Base-by-base conservation (phyloP, 37 sponge, comb jelly and placozoan genomes). In the Aplysina aerophoba region DNA sequence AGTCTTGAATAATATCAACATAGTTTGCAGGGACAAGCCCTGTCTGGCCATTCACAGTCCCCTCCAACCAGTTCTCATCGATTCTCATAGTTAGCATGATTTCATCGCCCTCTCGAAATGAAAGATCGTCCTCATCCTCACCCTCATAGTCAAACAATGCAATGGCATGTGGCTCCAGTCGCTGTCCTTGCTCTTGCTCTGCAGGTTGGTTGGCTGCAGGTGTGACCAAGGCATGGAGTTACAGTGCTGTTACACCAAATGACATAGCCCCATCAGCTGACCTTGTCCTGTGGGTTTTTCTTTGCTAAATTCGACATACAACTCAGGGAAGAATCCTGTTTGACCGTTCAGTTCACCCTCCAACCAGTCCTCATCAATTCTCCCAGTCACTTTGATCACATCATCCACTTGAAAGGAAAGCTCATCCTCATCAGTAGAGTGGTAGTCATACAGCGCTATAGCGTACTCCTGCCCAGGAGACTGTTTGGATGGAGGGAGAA, bases 31-130 rank as follows among this genome's bases (percentile, higher is more conserved):
- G 98, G 82, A 97, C 95, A 84, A 85, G 91, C 1, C 98, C 98
- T 20, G 86, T n/a, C 1, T 66, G 59, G 1, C 96, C 98, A 27
- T 88, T 80, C 15, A 91, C 61, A 50, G 85, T 89, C n/a, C 98
- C 98, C 72, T 97, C 98, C 53, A 91, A 68, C 98, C 98, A 97
- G 73, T 97, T 97, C 54, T 95, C 96, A 84, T 97, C 98, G 38
- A 97, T 88, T 58, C 84, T 82, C n/a, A 21, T 75, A 5, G 75
- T 82, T n/a, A 97, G 86, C n/a, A 39, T 88, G 55, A 97, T 93
- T 44, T 84, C 88, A 81, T 95, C 93, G 3, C 96, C 96, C 66
- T 97, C 98, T 30, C 86, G 87, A 82, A 97, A 93, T 0, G 82
- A 90, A 33, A 97, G 88, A 41, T 97, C 98, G 14, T 92, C 92